A percentile compares a stretch with the other conserved stretches of the same genome.
phyloP scores from a whole-genome alignment of 2,113 vertebrate genomes.

The Eonycteris spelaea region DNA sequence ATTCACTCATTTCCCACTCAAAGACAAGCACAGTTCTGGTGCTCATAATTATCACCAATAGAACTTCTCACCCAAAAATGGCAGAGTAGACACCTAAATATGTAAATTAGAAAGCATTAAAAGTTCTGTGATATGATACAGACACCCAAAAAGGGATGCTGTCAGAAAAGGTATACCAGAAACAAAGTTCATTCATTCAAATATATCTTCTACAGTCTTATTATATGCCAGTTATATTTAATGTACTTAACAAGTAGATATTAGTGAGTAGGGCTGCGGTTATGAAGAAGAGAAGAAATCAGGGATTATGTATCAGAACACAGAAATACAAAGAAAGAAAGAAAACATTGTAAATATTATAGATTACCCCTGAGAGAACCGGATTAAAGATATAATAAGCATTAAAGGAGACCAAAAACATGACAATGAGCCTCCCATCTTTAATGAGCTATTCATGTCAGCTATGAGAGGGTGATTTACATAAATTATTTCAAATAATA shows the following conservation, averaged over 20 bases:
- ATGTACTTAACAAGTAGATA: neutral
- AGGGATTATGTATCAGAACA: neutral
- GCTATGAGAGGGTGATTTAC: neutral
- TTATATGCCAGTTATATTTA: neutral
- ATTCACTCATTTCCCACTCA: neutral
- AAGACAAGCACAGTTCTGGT: neutral
- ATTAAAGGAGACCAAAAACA: neutral
- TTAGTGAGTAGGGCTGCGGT: neutral
- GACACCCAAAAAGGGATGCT: neutral
- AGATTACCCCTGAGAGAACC: neutral
- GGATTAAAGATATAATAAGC: neutral
- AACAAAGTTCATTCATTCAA: neutral
- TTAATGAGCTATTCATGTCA: neutral
- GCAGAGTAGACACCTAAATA: neutral
- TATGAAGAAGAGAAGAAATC: neutral
- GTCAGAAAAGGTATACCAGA: neutral
- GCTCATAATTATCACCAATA: neutral
- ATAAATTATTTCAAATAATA: neutral
- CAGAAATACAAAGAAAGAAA: neutral
- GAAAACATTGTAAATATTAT: neutral
- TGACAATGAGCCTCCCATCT: neutral
- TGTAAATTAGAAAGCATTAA: neutral
- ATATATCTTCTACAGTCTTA: neutral
- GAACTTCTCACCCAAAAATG: neutral
- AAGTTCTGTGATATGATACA: neutral